Conservation (phyloP, 2,113 vertebrate species). For the Kobus ellipsiprymnus region DNA sequence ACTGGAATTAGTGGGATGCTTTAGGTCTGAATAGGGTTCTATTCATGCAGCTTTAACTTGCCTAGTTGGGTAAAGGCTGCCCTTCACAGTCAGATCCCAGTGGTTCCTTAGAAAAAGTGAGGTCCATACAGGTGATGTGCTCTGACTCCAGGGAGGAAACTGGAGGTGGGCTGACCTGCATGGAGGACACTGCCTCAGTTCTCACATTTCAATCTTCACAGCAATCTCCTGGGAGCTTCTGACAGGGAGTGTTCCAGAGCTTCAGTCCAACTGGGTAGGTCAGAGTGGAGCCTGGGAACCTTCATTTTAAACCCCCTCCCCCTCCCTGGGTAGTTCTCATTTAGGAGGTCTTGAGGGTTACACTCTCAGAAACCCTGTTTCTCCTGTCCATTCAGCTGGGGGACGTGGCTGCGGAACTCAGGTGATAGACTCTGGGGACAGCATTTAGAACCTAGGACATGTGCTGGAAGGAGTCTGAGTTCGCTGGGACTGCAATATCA, state of each 20-base stretch:
- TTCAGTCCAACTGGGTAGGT: neutral
- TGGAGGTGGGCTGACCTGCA: too few relatives aligned
- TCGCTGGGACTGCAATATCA: neutral
- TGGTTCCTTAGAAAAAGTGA: neutral
- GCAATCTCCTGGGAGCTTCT: neutral
- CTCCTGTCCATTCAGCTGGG: neutral
- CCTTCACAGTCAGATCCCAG: neutral
- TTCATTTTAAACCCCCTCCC: neutral
- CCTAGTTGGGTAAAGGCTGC: too few relatives aligned
- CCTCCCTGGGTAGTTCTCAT: neutral
- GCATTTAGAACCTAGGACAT: neutral
- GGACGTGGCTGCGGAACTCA: accelerated
- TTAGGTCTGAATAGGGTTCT: neutral
- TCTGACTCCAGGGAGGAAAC: neutral
- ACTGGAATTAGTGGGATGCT: neutral
- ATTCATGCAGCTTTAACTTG: neutral
- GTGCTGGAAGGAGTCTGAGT: too few relatives aligned
- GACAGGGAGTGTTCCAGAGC: accelerated
- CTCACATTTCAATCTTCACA: accelerated
- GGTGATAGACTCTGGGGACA: neutral
- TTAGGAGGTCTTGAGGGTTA: too few relatives aligned
- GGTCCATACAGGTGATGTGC: neutral
- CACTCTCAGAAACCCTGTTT: neutral
- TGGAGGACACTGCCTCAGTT: accelerated
- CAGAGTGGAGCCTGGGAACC: neutral